A percentile compares a stretch with the other conserved stretches of the same genome.
Evolutionary conservation across 2,888 invertebrate genomes (phyloP).

Genomic region (Epinotia bilunana): DNA sequence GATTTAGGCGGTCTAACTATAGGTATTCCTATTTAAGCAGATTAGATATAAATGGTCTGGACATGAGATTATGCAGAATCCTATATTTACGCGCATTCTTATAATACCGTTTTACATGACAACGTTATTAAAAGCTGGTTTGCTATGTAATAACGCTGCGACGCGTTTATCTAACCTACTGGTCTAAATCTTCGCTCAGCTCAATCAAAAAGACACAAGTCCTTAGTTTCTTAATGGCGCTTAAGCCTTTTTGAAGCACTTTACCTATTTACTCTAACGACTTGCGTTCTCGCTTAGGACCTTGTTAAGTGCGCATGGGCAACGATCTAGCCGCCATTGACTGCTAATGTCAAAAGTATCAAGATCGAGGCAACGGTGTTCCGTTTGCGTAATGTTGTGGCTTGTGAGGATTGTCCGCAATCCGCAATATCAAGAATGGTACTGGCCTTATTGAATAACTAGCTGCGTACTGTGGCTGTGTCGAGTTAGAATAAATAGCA

Average conservation of each 20-base stretch:
- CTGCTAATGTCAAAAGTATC: constrained; percentile 33
- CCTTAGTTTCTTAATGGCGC: background rate
- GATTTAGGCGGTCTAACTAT: too few species aligned
- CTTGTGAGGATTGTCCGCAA: constrained; percentile 6
- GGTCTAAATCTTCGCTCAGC: background rate
- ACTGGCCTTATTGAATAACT: background rate
- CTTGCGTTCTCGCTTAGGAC: constrained; percentile 17
- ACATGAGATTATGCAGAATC: background rate
- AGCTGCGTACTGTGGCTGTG: too few species aligned
- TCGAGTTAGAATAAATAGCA: too few species aligned
- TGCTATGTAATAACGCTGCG: constrained; percentile 15
- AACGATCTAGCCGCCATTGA: constrained; percentile 5
- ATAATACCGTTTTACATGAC: constrained; percentile 3
- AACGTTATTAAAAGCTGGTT: constrained; percentile 19
- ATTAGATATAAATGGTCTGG: background rate
- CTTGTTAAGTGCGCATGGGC: constrained; percentile 32
- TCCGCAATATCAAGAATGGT: background rate
- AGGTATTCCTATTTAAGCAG: too few species aligned
- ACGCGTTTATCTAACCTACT: constrained; percentile 25
- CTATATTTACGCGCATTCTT: background rate
- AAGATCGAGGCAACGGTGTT: constrained; percentile 14
- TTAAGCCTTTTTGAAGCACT: background rate
- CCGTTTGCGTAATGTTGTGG: constrained; percentile 12
- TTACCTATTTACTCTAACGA: constrained; percentile 34
- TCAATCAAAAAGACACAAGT: background rate